Conservation (phyloP, 92 coral and sea anemone species). For the Palythoa heliodiscus region DNA sequence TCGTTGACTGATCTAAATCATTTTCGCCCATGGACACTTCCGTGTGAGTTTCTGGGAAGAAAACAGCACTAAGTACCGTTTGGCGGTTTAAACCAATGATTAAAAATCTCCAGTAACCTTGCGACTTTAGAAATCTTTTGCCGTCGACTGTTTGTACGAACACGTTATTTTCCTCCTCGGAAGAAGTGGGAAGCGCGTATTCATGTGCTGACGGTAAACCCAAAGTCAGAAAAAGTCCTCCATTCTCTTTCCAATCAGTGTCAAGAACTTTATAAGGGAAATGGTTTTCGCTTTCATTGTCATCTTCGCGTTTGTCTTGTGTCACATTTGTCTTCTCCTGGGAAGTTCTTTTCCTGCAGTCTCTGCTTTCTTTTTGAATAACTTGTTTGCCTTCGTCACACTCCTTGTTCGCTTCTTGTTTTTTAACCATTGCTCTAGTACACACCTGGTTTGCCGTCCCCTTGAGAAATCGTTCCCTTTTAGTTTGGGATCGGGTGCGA, state of each 20-base stretch:
- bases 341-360: not conserved
- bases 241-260: constrained; percentile 13
- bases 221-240: not conserved
- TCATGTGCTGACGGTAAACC: constrained; percentile 18
- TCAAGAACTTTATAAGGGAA: constrained; percentile 24
- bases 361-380: not conserved
- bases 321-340: not conserved
- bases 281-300: not conserved
- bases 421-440: constrained; percentile 19
- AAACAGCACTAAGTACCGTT: constrained; percentile 49
- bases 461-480: not conserved
- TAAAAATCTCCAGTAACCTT: constrained; percentile 57
- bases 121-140: not conserved
- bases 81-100: constrained; percentile 59
- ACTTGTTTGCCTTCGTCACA: not conserved
- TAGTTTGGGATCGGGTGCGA: constrained; percentile 7
- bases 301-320: not conserved
- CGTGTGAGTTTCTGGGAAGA: constrained; percentile 46
- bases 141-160: constrained; percentile 14
- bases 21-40: not conserved
- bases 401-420: not conserved
- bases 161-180: not conserved
- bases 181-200: not conserved
- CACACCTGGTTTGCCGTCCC: not conserved
- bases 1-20: not conserved